Evolutionary conservation across 1,140 invertebrate species (phyloP).

Genomic region (Reticulitermes speratus): DNA sequence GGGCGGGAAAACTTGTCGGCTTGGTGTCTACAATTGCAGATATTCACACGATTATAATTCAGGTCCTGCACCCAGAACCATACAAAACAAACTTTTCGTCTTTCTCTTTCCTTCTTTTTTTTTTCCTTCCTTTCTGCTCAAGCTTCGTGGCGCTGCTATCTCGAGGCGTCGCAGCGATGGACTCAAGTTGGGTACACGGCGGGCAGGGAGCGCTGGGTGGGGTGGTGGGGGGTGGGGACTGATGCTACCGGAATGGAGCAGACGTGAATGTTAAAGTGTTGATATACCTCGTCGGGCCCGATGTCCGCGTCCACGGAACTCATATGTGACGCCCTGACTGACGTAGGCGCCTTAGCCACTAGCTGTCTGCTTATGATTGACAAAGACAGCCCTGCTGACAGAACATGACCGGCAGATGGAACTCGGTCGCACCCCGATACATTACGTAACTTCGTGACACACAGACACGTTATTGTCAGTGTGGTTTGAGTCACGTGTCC

Average conservation of each 20-base stretch:
- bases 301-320: not conserved
- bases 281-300: not conserved
- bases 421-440: no score
- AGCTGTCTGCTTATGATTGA: no score
- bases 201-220: no score
- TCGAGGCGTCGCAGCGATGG: not conserved
- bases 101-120: not conserved
- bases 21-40: not conserved
- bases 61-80: not conserved
- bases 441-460: no score
- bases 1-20: not conserved
- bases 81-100: slow-evolving; percentile 5
- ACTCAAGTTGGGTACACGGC: not conserved
- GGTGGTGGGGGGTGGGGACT: no score
- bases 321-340: not conserved
- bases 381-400: no score
- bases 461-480: no score
- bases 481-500: no score
- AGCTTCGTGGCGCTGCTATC: not conserved
- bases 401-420: no score
- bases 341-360: no score
- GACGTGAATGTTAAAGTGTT: not conserved
- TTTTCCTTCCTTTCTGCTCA: not conserved
- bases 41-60: slow-evolving; percentile 9
- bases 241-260: not conserved